A percentile compares a stretch with the other conserved stretches of the same genome.
phyloP scores from a whole-genome alignment of 2,888 invertebrate genomes.

The Polia nebulosa region DNA sequence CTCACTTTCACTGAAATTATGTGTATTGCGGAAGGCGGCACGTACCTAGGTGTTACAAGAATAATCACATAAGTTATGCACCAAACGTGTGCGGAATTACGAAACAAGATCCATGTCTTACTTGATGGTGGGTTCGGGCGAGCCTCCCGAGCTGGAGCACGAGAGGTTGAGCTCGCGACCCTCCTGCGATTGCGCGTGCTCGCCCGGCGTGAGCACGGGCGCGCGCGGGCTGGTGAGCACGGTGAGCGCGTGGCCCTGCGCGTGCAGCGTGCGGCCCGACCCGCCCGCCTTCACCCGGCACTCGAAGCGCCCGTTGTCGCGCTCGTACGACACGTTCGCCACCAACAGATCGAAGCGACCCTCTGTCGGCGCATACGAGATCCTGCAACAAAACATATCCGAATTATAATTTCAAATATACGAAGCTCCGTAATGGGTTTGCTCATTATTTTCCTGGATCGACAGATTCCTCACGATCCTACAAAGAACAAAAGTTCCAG shows the following conservation, averaged over 20 bases:
- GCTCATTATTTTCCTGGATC: slow-evolving; percentile 53
- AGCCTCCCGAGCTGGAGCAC: slow-evolving; percentile 96
- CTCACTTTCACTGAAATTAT: slow-evolving; percentile 10
- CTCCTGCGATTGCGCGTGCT: slow-evolving; percentile 95
- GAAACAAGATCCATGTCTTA: slow-evolving; percentile 75
- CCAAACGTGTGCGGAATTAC: slow-evolving; percentile 36
- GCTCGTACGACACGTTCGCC: slow-evolving; percentile 96
- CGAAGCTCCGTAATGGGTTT: slow-evolving; percentile 34
- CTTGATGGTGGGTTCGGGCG: slow-evolving; percentile 97
- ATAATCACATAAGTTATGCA: slow-evolving; percentile 35
- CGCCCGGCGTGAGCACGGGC: slow-evolving; percentile 94
- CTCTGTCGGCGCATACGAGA: slow-evolving; percentile 95
- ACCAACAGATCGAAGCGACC: slow-evolving; percentile 97
- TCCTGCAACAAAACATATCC: slow-evolving; percentile 87
- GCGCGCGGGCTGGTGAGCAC: slow-evolving; percentile 96
- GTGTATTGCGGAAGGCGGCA: slow-evolving; percentile 9
- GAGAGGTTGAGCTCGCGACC: slow-evolving; percentile 94
- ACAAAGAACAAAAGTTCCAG: slow-evolving; percentile 52
- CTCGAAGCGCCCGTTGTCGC: slow-evolving; percentile 98
- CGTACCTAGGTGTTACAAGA: slow-evolving; percentile 20
- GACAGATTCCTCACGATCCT: slow-evolving; percentile 33
- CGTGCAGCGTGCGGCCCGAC: slow-evolving; percentile 95
- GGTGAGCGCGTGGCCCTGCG: slow-evolving; percentile 95
- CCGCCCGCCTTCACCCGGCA: slow-evolving; percentile 96
- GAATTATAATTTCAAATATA: slow-evolving; percentile 20